These are phyloP conservation scores for Callionymus lyra DNA, from an alignment of 2,113 vertebrate genomes.

Conservation along the genomic window DNA sequence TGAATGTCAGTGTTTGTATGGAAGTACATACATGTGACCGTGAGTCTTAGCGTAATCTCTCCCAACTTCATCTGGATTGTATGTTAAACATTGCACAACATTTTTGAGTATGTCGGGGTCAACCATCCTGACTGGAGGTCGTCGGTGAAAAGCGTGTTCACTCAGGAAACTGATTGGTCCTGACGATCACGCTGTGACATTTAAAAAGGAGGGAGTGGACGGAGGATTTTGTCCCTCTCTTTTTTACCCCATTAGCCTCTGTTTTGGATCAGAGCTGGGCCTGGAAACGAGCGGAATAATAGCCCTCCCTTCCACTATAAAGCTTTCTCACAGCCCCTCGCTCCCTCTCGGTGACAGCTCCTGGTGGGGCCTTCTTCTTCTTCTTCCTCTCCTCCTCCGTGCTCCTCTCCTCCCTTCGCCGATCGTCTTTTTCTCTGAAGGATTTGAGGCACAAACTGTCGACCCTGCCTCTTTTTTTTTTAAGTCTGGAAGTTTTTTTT, in stretches of 20 bases:
- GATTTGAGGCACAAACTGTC: constrained; percentile 42
- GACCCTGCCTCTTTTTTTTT: constrained; percentile 37
- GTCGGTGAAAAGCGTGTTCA: constrained; percentile 20
- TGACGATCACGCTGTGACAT: constrained; percentile 47
- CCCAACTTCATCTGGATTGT: no score
- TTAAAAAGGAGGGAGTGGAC: constrained; percentile 34
- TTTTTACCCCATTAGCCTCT: constrained; percentile 26
- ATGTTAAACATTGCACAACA: no score
- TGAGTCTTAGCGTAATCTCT: no score
- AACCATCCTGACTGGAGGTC: constrained; percentile 2
- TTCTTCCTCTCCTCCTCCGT: constrained; percentile 46
- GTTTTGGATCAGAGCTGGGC: constrained; percentile 34
- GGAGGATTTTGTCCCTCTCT: constrained; percentile 14
- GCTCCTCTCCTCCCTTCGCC: constrained; percentile 32
- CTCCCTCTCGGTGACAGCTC: constrained; percentile 43
- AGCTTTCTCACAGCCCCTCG: constrained; percentile 43
- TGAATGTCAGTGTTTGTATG: no score
- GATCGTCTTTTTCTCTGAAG: constrained; percentile 21
- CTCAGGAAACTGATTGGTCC: constrained; percentile 29
- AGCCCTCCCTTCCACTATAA: constrained; percentile 8
- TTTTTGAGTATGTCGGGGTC: no score
- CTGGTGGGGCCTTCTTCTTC: constrained; percentile 40
- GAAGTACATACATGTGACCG: no score
- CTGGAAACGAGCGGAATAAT: constrained; percentile 46
- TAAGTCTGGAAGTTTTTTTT: constrained; percentile 12